These are phyloP conservation scores for Caenorhabditis plicata DNA, from an alignment of 2,888 invertebrate species.

Conservation along the genomic window DNA sequence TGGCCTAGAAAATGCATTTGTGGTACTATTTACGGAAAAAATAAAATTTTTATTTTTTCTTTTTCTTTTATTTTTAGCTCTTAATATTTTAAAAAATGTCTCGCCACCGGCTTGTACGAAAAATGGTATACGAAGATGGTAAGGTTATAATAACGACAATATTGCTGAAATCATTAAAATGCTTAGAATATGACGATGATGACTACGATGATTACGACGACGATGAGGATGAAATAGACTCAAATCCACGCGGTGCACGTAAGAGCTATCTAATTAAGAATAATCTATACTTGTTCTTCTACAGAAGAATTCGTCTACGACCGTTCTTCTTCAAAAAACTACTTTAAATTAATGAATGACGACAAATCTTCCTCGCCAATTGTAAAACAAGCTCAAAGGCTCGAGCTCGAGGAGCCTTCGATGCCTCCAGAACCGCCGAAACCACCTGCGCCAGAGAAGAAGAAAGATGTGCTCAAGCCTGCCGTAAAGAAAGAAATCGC, in stretches of 20 bases:
- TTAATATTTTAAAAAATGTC: conserved; percentile 48
- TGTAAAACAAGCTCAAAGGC: too few relatives aligned
- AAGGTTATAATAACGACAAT: conserved; percentile 2
- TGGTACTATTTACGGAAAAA: too few relatives aligned
- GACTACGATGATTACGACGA: conserved; percentile 49
- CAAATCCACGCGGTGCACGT: not conserved
- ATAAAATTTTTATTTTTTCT: not conserved
- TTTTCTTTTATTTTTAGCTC: not conserved
- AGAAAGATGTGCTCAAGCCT: too few relatives aligned
- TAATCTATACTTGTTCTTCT: conserved; percentile 2
- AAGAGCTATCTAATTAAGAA: not conserved
- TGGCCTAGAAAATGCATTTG: too few relatives aligned
- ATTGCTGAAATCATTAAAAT: too few relatives aligned
- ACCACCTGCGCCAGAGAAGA: too few relatives aligned
- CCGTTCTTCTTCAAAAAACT: conserved; percentile 37
- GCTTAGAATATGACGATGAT: conserved; percentile 46
- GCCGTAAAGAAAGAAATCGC: too few relatives aligned
- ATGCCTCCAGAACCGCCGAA: conserved; percentile 1
- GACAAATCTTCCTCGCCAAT: conserved; percentile 20
- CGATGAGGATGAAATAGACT: conserved; percentile 46
- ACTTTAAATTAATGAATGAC: conserved; percentile 28
- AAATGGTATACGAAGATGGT: conserved; percentile 57
- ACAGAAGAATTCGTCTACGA: conserved; percentile 50
- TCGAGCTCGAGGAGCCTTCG: too few relatives aligned
- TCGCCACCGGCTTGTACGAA: conserved; percentile 51